These are phyloP conservation scores for Scleropages formosus DNA, from an alignment of 2,797 vertebrate species.

Conservation along the genomic window DNA sequence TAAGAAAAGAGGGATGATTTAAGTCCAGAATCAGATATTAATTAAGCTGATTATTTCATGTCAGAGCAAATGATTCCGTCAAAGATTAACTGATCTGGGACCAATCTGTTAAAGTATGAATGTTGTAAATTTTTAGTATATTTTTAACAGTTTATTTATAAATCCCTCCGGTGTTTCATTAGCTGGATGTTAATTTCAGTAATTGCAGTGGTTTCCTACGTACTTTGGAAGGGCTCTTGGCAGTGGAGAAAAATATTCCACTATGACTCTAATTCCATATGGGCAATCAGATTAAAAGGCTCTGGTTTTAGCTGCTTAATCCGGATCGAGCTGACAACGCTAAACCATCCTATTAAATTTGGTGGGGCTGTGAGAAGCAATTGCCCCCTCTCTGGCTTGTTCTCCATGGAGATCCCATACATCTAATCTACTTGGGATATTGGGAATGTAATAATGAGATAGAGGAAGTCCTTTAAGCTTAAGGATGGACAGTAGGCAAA, in stretches of 20 bases:
- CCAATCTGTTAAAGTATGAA: slow-evolving; percentile 10
- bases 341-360: slow-evolving; percentile 15
- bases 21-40: slow-evolving; percentile 43
- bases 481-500: neutral
- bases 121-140: neutral
- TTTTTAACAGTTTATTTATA: no score
- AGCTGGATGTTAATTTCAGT: no score
- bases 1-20: slow-evolving; percentile 54
- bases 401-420: neutral
- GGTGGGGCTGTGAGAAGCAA: slow-evolving; percentile 11
- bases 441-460: slow-evolving; percentile 16
- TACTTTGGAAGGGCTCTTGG: neutral
- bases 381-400: neutral
- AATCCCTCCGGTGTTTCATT: no score
- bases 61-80: slow-evolving; percentile 42
- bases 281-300: slow-evolving; percentile 17
- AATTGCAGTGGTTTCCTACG: neutral
- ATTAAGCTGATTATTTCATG: slow-evolving; percentile 46
- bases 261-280: slow-evolving; percentile 15
- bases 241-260: neutral
- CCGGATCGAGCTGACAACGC: slow-evolving; percentile 3
- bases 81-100: slow-evolving; percentile 22
- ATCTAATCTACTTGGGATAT: slow-evolving; percentile 17
- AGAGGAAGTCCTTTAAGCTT: neutral
- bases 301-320: slow-evolving; percentile 2